Percentiles rank a stretch among this genome's conserved stretches.
Evolutionary conservation across 1,140 invertebrate species (phyloP).

Genomic region (Apocrypta bakeri): DNA sequence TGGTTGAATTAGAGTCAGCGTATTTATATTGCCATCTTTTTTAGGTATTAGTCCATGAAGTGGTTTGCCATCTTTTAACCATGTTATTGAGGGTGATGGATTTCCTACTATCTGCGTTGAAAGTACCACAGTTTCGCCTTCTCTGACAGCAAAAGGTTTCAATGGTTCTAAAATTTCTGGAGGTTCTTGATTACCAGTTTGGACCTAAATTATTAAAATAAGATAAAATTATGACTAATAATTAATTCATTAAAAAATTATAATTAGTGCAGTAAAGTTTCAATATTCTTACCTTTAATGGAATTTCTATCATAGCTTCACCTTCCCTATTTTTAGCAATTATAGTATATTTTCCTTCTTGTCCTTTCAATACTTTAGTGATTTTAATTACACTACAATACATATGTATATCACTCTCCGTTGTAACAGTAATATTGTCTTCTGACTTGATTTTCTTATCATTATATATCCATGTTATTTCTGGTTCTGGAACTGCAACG

Average conservation of each 20-base stretch:
- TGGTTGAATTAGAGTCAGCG: slow-evolving; percentile 80
- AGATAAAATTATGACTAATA: slow-evolving; percentile 21
- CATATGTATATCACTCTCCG: slow-evolving; percentile 92
- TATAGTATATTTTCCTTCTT: slow-evolving; percentile 93
- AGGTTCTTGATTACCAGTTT: slow-evolving; percentile 83
- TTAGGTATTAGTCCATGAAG: slow-evolving; percentile 76
- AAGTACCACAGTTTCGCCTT: slow-evolving; percentile 85
- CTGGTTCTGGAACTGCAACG: slow-evolving; percentile 92
- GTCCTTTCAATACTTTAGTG: slow-evolving; percentile 82
- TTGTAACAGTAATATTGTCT: slow-evolving; percentile 81
- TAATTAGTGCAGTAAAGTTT: background rate
- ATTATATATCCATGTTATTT: slow-evolving; percentile 89
- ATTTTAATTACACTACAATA: slow-evolving; percentile 89
- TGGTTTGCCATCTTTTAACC: slow-evolving; percentile 86
- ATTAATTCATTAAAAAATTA: slow-evolving; percentile 1
- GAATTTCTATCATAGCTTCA: slow-evolving; percentile 87
- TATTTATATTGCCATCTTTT: slow-evolving; percentile 81
- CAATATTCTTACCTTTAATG: slow-evolving; percentile 79
- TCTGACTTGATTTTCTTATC: slow-evolving; percentile 81
- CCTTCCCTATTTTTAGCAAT: slow-evolving; percentile 92
- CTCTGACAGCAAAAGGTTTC: slow-evolving; percentile 82
- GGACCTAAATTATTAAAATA: slow-evolving; percentile 66
- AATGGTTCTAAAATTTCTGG: slow-evolving; percentile 88
- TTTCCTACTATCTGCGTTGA: slow-evolving; percentile 87
- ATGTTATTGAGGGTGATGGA: slow-evolving; percentile 85